Percentiles rank a stretch among this genome's conserved stretches.
These are phyloP conservation scores for Rhagologus leucostigma DNA, from an alignment of 2,113 vertebrate genomes.

Conservation along the genomic window DNA sequence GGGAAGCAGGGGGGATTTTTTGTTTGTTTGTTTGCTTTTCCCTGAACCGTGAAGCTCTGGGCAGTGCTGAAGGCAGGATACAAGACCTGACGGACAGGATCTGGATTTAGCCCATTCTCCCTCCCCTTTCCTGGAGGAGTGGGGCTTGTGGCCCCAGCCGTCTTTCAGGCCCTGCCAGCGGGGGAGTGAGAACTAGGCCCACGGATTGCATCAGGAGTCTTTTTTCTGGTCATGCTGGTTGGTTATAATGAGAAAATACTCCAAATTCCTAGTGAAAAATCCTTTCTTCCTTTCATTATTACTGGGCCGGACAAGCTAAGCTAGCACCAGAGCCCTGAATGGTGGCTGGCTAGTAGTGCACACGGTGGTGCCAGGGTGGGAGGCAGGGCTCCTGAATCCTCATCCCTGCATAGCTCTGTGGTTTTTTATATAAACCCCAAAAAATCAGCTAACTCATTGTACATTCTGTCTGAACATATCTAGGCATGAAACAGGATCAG, in stretches of 20 bases:
- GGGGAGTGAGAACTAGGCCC: constrained; percentile 28
- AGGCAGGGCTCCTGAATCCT: background rate
- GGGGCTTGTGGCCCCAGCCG: background rate
- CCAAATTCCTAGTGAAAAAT: constrained; percentile 38
- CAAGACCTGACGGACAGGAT: background rate
- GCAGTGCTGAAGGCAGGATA: background rate
- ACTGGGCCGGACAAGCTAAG: constrained; percentile 11
- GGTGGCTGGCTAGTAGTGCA: background rate
- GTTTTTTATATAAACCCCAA: background rate
- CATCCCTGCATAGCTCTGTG: background rate
- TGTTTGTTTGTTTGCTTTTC: constrained; percentile 38
- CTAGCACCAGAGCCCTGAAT: background rate
- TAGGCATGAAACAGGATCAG: background rate
- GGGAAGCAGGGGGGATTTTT: background rate
- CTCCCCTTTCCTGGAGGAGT: background rate
- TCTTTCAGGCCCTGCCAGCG: background rate
- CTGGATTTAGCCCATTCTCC: background rate
- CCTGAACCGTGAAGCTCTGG: background rate
- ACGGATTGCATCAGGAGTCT: background rate
- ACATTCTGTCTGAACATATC: background rate
- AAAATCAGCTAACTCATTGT: background rate
- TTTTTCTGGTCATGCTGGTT: constrained; percentile 33
- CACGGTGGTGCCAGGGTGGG: background rate
- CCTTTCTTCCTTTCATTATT: constrained; percentile 34
- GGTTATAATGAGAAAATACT: constrained; percentile 57